Evolutionary conservation across 2,888 invertebrate species (phyloP), one percentile per base, ranked within the genome.

Genomic region (Lypha dubia): DNA sequence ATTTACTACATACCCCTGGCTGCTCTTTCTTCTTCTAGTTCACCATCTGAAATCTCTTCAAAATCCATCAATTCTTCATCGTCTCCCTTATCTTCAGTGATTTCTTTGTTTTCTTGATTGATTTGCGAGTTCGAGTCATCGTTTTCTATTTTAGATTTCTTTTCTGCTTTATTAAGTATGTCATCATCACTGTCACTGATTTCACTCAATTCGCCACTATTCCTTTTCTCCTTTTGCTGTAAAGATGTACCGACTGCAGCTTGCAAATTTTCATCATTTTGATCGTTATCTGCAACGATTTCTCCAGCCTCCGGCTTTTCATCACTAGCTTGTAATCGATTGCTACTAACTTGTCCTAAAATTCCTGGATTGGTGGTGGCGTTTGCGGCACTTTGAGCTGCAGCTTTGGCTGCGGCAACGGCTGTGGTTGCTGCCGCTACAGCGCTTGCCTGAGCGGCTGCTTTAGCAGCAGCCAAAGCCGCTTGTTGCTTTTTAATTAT

Each of bases 121-220:
- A 22, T 70, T 76, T 83, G 76, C 0, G 68, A 79, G 44, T 75
- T 81, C 7, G 79, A 24, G 0, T 88, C 88, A 11, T 88, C 87
- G 9, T 83, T 70, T 32, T 90, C 89, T 1, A 86, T 85, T 56
- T 89, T 88, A 20, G 88, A 86, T 49, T 87, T 89, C 76, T 87
- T 90, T 91, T 97, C 96, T 88, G 95, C 96, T 92, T 95, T 94
- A 86, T 97, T 96, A 5, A 97, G 93, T 89, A 97, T 97, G 88
- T 97, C 97, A 91, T 97, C 97, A 73, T 97, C 96, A 91, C 97
- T 97, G 88, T 97, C 97, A 90, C 97, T 97, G 84, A 97, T 97
- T 92, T 97, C 97, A 91, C 97, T 97, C 15, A 97, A 94, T 90
- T 96, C 92, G 4, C 92, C 92, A 38, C 87, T 88, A 9, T 87